Conservation (phyloP, 2,888 invertebrate genomes). For the Ferrisia virgata region DNA sequence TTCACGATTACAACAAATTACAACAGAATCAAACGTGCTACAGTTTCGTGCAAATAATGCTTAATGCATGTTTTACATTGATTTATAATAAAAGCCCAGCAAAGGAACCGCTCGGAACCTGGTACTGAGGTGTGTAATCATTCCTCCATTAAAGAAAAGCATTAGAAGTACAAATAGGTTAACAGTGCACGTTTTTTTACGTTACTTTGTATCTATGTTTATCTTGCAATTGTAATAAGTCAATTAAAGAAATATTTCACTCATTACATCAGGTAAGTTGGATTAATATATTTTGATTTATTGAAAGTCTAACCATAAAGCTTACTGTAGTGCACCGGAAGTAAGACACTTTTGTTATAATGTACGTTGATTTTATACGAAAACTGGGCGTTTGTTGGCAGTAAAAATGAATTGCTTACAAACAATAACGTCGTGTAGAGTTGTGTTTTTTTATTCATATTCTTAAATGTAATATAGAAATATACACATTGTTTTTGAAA, state of each 20-base stretch:
- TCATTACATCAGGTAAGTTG: neutral
- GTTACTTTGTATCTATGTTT: neutral
- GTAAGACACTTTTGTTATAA: neutral
- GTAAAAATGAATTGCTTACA: neutral
- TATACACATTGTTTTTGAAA: neutral
- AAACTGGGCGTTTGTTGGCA: neutral
- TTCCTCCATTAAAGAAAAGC: constrained; percentile 32
- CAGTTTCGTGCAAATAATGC: constrained; percentile 22
- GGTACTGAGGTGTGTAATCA: constrained; percentile 22
- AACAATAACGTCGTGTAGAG: neutral
- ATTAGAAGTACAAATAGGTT: constrained; percentile 34
- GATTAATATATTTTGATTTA: neutral
- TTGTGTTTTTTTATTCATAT: too few species aligned
- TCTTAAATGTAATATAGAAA: neutral
- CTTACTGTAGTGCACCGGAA: neutral
- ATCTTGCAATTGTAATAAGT: neutral
- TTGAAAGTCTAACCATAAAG: neutral
- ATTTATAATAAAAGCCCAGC: constrained; percentile 34
- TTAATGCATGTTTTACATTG: constrained; percentile 28
- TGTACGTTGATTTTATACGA: neutral
- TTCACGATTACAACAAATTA: neutral
- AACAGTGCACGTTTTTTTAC: constrained; percentile 26
- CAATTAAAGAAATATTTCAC: neutral
- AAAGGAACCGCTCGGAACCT: constrained; percentile 34
- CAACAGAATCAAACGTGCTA: neutral